These are phyloP conservation scores for Caenorhabditis doughertyi DNA, from an alignment of 2,888 invertebrate genomes.

Conservation along the genomic window DNA sequence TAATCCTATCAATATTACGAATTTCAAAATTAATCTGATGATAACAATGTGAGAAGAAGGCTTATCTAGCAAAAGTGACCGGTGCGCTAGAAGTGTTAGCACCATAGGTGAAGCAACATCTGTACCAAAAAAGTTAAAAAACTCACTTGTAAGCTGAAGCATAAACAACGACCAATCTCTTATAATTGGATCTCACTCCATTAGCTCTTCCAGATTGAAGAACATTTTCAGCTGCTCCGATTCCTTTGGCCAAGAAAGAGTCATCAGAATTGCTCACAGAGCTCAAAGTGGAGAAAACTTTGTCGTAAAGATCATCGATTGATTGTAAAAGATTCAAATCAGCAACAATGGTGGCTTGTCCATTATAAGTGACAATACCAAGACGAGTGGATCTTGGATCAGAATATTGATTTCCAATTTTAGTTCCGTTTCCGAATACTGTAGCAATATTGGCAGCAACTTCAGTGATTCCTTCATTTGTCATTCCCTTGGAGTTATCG, in stretches of 20 bases:
- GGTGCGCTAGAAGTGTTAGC: too few relatives aligned
- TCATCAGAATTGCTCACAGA: conserved; percentile 33
- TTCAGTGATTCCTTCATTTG: conserved; percentile 25
- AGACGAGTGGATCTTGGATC: conserved; percentile 49
- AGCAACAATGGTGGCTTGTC: conserved; percentile 24
- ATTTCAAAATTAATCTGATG: too few relatives aligned
- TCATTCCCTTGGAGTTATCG: conserved; percentile 63
- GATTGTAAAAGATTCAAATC: conserved; percentile 43
- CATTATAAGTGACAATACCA: conserved; percentile 54
- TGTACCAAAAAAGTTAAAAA: neutral
- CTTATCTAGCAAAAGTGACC: too few relatives aligned
- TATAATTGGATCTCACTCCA: conserved; percentile 30
- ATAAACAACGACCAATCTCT: conserved; percentile 48
- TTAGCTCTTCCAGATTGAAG: conserved; percentile 23
- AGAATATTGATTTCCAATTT: conserved; percentile 48
- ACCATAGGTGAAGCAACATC: too few relatives aligned
- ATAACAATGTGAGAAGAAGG: too few relatives aligned
- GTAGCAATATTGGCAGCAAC: conserved; percentile 53
- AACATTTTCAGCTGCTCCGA: conserved; percentile 45
- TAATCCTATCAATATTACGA: too few relatives aligned
- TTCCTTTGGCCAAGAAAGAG: conserved; percentile 44
- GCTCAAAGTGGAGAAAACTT: conserved; percentile 21
- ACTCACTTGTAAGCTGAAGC: conserved; percentile 51
- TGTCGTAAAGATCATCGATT: conserved; percentile 25
- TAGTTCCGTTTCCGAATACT: conserved; percentile 53